phyloP scores from a whole-genome alignment of 2,888 invertebrate genomes.

The Drosophila tripunctata region DNA sequence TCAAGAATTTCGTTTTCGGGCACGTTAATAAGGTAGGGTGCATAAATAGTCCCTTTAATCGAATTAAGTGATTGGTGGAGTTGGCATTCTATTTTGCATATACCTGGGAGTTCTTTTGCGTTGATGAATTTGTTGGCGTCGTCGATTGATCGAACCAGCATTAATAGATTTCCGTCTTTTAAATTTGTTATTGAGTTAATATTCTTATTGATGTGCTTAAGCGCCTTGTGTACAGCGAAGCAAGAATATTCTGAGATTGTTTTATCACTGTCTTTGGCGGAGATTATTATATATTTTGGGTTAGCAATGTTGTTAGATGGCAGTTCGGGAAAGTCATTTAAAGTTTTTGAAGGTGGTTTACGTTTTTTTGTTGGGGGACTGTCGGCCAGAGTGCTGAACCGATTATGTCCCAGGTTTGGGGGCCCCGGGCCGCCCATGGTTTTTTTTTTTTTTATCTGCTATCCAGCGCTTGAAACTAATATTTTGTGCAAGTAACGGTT shows the following conservation, averaged over 20 bases:
- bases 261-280: slow-evolving; percentile 26
- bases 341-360: background rate
- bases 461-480: too few species aligned
- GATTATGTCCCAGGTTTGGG: slow-evolving; percentile 1
- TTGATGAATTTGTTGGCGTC: slow-evolving; percentile 19
- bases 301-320: slow-evolving; percentile 4
- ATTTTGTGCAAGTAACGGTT: too few species aligned
- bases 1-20: slow-evolving; percentile 15
- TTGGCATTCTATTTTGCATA: slow-evolving; percentile 15
- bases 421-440: background rate
- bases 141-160: slow-evolving; percentile 2
- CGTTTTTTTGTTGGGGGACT: background rate
- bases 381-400: slow-evolving; percentile 3
- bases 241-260: slow-evolving; percentile 21
- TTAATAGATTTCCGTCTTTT: slow-evolving; percentile 14
- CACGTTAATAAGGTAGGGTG: slow-evolving; percentile 13
- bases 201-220: slow-evolving; percentile 17
- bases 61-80: slow-evolving; percentile 16
- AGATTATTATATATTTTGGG: slow-evolving; percentile 20
- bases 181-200: slow-evolving; percentile 4
- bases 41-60: slow-evolving; percentile 14
- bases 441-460: too few species aligned
- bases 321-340: slow-evolving; percentile 1
- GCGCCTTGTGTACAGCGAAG: slow-evolving; percentile 19
- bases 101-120: slow-evolving; percentile 7